A percentile compares a stretch with the other conserved stretches of the same genome.
Evolutionary conservation across 2,888 invertebrate genomes (phyloP).

Genomic region (Tetragonisca angustula): DNA sequence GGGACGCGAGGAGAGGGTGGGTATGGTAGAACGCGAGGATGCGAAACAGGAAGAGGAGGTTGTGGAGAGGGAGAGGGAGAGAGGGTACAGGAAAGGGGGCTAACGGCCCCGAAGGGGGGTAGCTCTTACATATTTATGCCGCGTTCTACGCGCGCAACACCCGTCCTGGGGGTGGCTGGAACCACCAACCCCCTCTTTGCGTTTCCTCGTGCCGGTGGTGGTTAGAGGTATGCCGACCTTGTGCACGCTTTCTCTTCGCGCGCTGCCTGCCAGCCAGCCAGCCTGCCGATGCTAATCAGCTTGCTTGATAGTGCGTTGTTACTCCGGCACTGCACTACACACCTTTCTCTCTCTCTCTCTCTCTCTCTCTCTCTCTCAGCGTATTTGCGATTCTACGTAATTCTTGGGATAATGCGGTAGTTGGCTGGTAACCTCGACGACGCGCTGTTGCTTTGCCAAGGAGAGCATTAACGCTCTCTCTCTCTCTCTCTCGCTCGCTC

Average conservation of each 20-base stretch:
- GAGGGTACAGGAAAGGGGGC: slow-evolving; percentile 71
- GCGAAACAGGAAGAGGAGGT: slow-evolving; percentile 52
- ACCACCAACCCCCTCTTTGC: slow-evolving; percentile 68
- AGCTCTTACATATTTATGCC: slow-evolving; percentile 84
- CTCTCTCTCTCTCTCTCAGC: no score
- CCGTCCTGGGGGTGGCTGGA: slow-evolving; percentile 69
- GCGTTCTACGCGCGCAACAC: slow-evolving; percentile 81
- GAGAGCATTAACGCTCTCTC: slow-evolving; percentile 10
- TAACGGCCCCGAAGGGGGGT: slow-evolving; percentile 73
- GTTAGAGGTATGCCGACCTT: slow-evolving; percentile 69
- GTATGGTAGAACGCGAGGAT: slow-evolving; percentile 8
- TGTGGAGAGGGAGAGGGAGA: slow-evolving; percentile 56
- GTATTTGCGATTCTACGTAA: slow-evolving; percentile 40
- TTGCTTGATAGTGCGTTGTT: slow-evolving; percentile 53
- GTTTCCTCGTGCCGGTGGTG: slow-evolving; percentile 41
- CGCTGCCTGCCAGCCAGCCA: not conserved
- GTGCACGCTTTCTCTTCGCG: slow-evolving; percentile 57
- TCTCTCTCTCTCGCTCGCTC: no score
- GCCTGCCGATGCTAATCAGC: slow-evolving; percentile 65
- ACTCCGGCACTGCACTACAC: slow-evolving; percentile 4
- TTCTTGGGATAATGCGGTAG: slow-evolving; percentile 36
- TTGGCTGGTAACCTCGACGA: slow-evolving; percentile 25
- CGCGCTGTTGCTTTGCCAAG: slow-evolving; percentile 29
- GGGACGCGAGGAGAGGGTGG: slow-evolving; percentile 32
- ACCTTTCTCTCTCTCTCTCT: no score